Evolutionary conservation across 2,113 vertebrate species (phyloP), one percentile per base, ranked within the genome.

Genomic region (Varanus komodoensis): DNA sequence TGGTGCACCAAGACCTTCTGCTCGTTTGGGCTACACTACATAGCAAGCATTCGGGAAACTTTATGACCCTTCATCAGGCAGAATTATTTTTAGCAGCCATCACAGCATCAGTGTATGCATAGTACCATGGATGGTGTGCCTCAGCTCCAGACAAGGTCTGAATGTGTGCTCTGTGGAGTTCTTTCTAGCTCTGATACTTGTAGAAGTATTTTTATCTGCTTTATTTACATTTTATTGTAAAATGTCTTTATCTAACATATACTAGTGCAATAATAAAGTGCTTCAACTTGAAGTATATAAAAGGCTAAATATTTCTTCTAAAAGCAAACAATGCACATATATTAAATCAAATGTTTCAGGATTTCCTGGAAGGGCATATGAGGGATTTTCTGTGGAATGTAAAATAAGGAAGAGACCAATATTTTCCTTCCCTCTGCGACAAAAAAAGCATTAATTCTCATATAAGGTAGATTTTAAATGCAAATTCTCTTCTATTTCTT

Each of bases 381-480:
- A 54, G 38, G 29, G 78, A 34, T 4, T 81, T 29, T 0, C 15
- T 6, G 32, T 82, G 78, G 88, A 86, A 44, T 64, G 1, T 38
- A 81, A 48, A 85, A 86, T 71, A 19, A 14, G 14, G 68, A 1
- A 87, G 48, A 89, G 78, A 82, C 2, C 38, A 5, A 0, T 67
- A 38, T 19, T 21, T 90, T 87, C 88, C 11, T 19, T 64, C 15
- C 61, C 61, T 19, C 17, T 5, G 15, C 17, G 2, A 54, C 89
- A 87, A 6, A 87, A 85, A 90, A 87, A 27, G n/a, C 34, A 69
- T 88, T 61, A 32, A 38, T 89, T 82, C 19, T 8, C 67, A 92
- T 83, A 68, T 84, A 48, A 21, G 44, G 23, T 48, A 83, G 84
- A 91, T 61, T 52, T 77, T 52, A 91, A 79, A 67, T 34, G 90